These are phyloP conservation scores for Telmatochromis sp. DNA, from an alignment of 2,113 vertebrate species.

Conservation along the genomic window DNA sequence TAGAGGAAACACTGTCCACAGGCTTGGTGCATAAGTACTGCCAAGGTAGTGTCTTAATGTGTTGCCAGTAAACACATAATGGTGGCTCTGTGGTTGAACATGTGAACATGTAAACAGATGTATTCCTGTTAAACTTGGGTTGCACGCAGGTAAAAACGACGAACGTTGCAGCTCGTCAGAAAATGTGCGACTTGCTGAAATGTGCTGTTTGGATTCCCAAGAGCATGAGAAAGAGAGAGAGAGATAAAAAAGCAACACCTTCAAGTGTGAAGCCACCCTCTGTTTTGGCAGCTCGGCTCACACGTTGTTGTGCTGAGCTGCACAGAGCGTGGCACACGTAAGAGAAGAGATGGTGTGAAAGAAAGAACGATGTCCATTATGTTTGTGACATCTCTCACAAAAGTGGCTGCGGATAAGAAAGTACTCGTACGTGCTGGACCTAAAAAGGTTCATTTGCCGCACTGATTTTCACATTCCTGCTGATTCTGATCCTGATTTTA, in stretches of 20 bases:
- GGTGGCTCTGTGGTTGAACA: not conserved
- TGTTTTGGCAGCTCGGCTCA: not conserved
- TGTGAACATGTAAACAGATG: not conserved
- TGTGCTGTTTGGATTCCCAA: not conserved
- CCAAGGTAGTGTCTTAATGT: not conserved
- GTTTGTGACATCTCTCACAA: not conserved
- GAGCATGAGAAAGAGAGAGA: not conserved
- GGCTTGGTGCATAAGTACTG: not conserved
- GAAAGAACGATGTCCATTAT: not conserved
- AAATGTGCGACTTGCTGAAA: slow-evolving; percentile 8
- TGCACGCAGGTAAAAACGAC: not conserved
- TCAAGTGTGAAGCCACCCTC: slow-evolving; percentile 22
- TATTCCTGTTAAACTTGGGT: not conserved
- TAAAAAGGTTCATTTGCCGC: not conserved
- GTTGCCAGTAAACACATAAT: not conserved
- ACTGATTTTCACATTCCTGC: not conserved
- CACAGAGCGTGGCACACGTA: not conserved
- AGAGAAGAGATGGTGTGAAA: not conserved
- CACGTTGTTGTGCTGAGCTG: not conserved
- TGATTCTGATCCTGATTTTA: not conserved
- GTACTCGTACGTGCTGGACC: not conserved
- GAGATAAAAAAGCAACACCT: not conserved
- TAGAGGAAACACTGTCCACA: not conserved
- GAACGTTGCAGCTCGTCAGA: not conserved
- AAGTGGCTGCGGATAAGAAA: not conserved